Evolutionary conservation across 2,113 vertebrate species (phyloP).

Genomic region (Typhlomys cinereus): DNA sequence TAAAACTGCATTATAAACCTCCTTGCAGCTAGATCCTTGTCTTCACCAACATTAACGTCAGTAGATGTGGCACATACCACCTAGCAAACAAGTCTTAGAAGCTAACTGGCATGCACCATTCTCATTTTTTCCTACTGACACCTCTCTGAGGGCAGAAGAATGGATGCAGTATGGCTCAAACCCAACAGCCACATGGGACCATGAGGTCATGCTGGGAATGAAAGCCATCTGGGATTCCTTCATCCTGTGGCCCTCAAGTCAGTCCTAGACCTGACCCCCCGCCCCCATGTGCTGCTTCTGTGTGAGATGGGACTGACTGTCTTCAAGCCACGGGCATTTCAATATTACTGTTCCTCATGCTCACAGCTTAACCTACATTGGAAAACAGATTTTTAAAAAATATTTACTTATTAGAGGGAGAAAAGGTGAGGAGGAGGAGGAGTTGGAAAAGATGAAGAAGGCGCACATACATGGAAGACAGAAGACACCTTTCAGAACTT

Average conservation of each 20-base stretch:
- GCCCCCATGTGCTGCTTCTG: not conserved
- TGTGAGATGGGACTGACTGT: not conserved
- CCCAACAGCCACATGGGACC: not conserved
- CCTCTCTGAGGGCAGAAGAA: not conserved
- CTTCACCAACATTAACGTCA: not conserved
- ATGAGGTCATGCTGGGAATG: not conserved
- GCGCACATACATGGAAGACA: too few relatives aligned
- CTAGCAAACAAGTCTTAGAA: not conserved
- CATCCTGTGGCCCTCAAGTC: not conserved
- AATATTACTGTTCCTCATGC: not conserved
- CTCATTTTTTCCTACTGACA: not conserved
- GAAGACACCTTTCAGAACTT: too few relatives aligned
- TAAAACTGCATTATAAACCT: not conserved
- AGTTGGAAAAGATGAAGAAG: too few relatives aligned
- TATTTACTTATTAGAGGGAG: too few relatives aligned
- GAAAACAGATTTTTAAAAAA: too few relatives aligned
- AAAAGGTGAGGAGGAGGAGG: too few relatives aligned
- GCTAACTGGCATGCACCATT: not conserved
- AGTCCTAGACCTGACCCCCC: not conserved
- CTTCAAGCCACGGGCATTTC: not conserved
- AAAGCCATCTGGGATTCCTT: not conserved
- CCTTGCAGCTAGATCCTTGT: not conserved
- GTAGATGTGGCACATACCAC: not conserved
- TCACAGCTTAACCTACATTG: not conserved
- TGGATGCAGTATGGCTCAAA: not conserved